Percentiles rank a stretch among this genome's conserved stretches.
phyloP scores from a whole-genome alignment of 2,113 vertebrate genomes.

The human region DNA sequence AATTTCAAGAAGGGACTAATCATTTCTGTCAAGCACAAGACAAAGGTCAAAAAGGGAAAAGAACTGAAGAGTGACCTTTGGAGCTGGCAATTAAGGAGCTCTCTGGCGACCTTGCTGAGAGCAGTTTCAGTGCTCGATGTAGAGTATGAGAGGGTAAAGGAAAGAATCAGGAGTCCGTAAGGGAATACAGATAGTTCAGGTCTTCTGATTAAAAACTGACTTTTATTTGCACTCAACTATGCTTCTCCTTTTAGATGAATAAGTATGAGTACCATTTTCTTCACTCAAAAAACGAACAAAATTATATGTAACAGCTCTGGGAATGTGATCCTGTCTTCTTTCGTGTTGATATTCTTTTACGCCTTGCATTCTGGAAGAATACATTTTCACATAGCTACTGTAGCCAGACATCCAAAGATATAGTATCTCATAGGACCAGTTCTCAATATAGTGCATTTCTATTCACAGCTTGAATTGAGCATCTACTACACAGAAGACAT shows the following conservation, averaged over 20 bases:
- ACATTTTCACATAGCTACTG: background rate
- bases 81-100: conserved; percentile 52
- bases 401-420: background rate
- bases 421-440: background rate
- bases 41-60: conserved; percentile 54
- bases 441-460: background rate
- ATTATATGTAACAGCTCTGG: background rate
- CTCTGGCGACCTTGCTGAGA: conserved; percentile 22
- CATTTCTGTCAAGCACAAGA: conserved; percentile 25
- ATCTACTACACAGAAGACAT: background rate
- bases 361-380: background rate
- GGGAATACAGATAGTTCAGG: background rate
- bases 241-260: background rate
- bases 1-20: conserved; percentile 41
- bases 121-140: background rate
- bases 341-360: background rate
- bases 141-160: background rate
- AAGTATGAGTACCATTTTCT: background rate
- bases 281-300: background rate
- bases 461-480: background rate
- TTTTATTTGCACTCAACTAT: background rate
- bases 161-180: background rate
- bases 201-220: conserved; percentile 6
- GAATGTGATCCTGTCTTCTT: background rate
- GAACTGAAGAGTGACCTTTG: conserved; percentile 57